These are phyloP conservation scores for Colletes latitarsis DNA, from an alignment of 1,140 invertebrate genomes.

Conservation along the genomic window DNA sequence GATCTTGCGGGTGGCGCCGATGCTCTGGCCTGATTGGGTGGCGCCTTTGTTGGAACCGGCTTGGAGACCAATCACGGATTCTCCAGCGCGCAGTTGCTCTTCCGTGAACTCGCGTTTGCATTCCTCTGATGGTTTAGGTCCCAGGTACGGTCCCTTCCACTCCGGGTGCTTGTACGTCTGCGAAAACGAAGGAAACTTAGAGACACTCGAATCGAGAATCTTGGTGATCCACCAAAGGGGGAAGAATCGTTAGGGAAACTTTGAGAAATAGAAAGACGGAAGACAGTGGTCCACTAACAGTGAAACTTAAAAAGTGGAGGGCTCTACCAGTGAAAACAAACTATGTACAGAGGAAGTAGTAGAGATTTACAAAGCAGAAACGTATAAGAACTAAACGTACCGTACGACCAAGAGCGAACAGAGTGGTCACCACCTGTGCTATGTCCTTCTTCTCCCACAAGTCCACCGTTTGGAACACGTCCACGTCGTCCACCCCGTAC, in stretches of 20 bases:
- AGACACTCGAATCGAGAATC: too few relatives aligned
- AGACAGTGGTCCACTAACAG: too few relatives aligned
- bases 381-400: constrained; percentile 81
- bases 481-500: constrained; percentile 94
- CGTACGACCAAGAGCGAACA: constrained; percentile 93
- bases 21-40: constrained; percentile 93
- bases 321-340: too few relatives aligned
- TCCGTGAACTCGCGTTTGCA: constrained; percentile 94
- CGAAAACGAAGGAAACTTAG: not conserved
- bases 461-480: constrained; percentile 97
- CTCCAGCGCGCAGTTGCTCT: constrained; percentile 91
- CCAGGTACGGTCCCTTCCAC: constrained; percentile 92
- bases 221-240: too few relatives aligned
- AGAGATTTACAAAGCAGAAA: too few relatives aligned
- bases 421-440: constrained; percentile 91
- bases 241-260: too few relatives aligned
- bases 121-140: constrained; percentile 92
- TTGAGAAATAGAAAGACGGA: too few relatives aligned
- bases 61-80: constrained; percentile 94
- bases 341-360: too few relatives aligned
- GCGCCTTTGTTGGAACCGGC: constrained; percentile 96
- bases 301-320: too few relatives aligned
- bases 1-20: constrained; percentile 93
- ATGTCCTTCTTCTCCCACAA: constrained; percentile 97
- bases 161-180: constrained; percentile 94